A percentile compares a stretch with the other conserved stretches of the same genome.
phyloP scores from a whole-genome alignment of 2,113 vertebrate genomes.

The Halichoeres trimaculatus region DNA sequence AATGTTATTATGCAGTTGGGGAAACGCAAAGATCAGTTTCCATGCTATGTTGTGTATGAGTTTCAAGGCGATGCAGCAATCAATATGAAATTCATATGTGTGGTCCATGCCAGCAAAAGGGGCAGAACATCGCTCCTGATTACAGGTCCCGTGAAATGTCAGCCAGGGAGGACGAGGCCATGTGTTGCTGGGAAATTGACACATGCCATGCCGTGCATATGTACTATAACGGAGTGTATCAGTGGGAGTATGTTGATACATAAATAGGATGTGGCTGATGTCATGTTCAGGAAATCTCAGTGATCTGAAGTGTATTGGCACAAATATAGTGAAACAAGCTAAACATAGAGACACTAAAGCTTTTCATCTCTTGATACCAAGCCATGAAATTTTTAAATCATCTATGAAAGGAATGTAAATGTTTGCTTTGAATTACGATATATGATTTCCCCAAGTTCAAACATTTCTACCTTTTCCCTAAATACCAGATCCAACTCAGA shows the following conservation, averaged over 20 bases:
- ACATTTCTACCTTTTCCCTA: constrained; percentile 3
- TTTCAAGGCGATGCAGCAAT: constrained; percentile 38
- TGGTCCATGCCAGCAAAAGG: constrained; percentile 30
- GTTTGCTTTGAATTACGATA: background rate
- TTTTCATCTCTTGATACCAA: background rate
- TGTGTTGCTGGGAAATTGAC: constrained; percentile 57
- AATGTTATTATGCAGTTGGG: background rate
- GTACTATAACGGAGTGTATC: constrained; percentile 54
- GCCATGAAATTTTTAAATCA: background rate
- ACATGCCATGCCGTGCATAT: constrained; percentile 59
- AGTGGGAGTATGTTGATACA: background rate
- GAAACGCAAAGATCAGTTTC: constrained; percentile 26
- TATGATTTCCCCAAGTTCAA: background rate
- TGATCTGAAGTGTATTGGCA: background rate
- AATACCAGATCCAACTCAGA: background rate
- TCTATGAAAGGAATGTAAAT: background rate
- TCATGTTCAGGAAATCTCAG: background rate
- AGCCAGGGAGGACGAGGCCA: constrained; percentile 29
- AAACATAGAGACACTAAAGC: background rate
- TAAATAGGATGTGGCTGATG: background rate
- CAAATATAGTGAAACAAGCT: too few species aligned
- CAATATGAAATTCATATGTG: constrained; percentile 39
- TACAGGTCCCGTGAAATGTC: constrained; percentile 66
- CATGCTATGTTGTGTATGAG: background rate
- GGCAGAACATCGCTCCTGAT: constrained; percentile 48